These are phyloP conservation scores for Drosophila orena DNA, from an alignment of 1,140 invertebrate species.

Conservation along the genomic window DNA sequence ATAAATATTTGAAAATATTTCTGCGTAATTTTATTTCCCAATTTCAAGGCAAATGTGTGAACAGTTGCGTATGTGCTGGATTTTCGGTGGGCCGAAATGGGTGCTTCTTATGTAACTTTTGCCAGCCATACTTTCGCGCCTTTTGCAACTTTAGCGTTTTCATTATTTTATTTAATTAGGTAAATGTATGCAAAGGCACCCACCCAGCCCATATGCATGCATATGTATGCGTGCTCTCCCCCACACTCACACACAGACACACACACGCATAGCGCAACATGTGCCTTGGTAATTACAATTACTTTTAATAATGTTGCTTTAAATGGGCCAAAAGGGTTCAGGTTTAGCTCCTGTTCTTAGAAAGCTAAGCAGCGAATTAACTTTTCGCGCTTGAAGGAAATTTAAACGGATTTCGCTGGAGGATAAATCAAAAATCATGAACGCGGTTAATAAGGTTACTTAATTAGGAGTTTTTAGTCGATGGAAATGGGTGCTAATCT, in stretches of 20 bases:
- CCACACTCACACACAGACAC: slow-evolving; percentile 12
- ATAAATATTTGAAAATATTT: slow-evolving; percentile 74
- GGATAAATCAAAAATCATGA: slow-evolving; percentile 6
- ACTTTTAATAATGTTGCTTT: slow-evolving; percentile 75
- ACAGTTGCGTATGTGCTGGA: slow-evolving; percentile 29
- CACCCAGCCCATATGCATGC: slow-evolving; percentile 33
- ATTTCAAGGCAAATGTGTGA: slow-evolving; percentile 63
- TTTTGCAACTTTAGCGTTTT: slow-evolving; percentile 76
- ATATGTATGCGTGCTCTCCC: not conserved
- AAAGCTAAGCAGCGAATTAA: slow-evolving; percentile 20
- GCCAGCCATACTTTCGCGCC: slow-evolving; percentile 55
- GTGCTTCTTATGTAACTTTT: slow-evolving; percentile 43
- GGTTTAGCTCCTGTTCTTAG: slow-evolving; percentile 18
- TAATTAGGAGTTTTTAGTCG: not conserved
- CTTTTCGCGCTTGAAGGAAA: slow-evolving; percentile 5
- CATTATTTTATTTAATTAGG: slow-evolving; percentile 84
- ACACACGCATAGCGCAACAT: slow-evolving; percentile 52
- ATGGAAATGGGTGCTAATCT: not conserved
- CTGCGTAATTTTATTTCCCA: slow-evolving; percentile 64
- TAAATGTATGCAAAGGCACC: slow-evolving; percentile 77
- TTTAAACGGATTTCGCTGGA: not conserved
- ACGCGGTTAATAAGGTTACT: not conserved
- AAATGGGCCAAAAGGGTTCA: slow-evolving; percentile 22
- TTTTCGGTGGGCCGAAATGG: slow-evolving; percentile 17
- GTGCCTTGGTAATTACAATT: slow-evolving; percentile 79